Base-by-base conservation (phyloP, 2,888 invertebrate species). In the Mesopsocus fuscifrons region DNA sequence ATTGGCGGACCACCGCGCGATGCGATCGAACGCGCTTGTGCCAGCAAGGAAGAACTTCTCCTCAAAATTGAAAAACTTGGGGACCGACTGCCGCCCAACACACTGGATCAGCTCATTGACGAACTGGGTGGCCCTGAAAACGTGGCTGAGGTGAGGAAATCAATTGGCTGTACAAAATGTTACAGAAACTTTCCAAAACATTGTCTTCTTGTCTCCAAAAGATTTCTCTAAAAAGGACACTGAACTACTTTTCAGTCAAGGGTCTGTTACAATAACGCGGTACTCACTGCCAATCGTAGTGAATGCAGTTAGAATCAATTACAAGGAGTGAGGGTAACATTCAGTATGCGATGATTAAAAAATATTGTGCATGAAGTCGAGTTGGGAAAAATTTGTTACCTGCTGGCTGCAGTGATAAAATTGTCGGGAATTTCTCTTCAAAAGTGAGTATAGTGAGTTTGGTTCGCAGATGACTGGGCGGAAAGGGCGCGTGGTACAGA, bases 31-130 rank as follows among this genome's bases (percentile, higher is more conserved):
- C 72, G 82, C 38, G 91, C 91, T 0, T 84, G 84, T 63, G 72
- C 72, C 55, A 91, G 95, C 85, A 92, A 94, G 65, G 84, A 89
- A 53, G 84, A 94, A 50, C 66, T 98, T 32, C 61, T 98, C 49
- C 69, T 71, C 48, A 74, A 76, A 56, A 79, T 98, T 45, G 94
- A 97, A 59, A 65, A 71, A 20, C 66, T 97, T 2, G 95, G 94
- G 3, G 77, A 81, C 1, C 71, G 73, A 17, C 66, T 99, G 50
- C 98, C 98, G 4, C 85, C 95, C 31, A 98, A 99, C 63, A 95
- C 98, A 1, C 67, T 99, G 34, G 98, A 99, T 69, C 94, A 98
- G 60, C 69, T 98, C 9, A 97, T 99, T 49, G 97, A 99, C 62
- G 91, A 94, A 58, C 71, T 98, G 8, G 98, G 98, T 40, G 98